Percentiles rank a stretch among this genome's conserved stretches.
Conservation (phyloP, 2,888 invertebrate genomes). For the Bellardia bayeri region DNA sequence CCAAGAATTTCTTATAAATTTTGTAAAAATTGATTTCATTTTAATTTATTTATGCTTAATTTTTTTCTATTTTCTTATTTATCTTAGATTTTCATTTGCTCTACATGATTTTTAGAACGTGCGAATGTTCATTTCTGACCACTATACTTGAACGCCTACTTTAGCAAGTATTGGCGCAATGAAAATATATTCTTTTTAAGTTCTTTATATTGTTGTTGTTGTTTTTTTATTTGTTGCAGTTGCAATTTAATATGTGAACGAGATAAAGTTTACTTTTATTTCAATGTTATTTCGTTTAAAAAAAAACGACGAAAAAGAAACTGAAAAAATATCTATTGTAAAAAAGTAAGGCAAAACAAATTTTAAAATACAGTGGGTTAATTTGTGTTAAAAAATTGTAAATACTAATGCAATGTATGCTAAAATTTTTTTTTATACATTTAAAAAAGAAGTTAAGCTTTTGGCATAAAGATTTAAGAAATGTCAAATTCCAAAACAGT, state of each 20-base stretch:
- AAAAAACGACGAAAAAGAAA: neutral
- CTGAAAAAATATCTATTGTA: neutral
- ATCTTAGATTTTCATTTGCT: constrained; percentile 31
- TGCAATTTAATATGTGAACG: constrained; percentile 2
- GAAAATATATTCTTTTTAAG: constrained; percentile 26
- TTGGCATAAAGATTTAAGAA: no score
- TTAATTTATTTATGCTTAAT: neutral
- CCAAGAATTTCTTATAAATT: no score
- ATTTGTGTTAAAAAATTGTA: no score
- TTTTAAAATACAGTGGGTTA: no score
- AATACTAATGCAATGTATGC: no score
- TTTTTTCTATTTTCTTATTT: constrained; percentile 7
- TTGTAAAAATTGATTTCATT: neutral
- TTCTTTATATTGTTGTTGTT: neutral
- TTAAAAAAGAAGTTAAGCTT: no score
- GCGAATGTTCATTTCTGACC: constrained; percentile 49
- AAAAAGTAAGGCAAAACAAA: no score
- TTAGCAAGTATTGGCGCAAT: constrained; percentile 10
- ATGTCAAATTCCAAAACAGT: no score
- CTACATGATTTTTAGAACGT: constrained; percentile 66
- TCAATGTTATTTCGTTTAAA: neutral
- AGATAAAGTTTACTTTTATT: constrained; percentile 24
- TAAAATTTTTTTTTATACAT: no score
- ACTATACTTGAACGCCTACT: constrained; percentile 36
- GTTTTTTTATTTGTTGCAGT: constrained; percentile 8